Base-by-base conservation (phyloP, 2,888 invertebrate species). In the Amiota mariae region DNA sequence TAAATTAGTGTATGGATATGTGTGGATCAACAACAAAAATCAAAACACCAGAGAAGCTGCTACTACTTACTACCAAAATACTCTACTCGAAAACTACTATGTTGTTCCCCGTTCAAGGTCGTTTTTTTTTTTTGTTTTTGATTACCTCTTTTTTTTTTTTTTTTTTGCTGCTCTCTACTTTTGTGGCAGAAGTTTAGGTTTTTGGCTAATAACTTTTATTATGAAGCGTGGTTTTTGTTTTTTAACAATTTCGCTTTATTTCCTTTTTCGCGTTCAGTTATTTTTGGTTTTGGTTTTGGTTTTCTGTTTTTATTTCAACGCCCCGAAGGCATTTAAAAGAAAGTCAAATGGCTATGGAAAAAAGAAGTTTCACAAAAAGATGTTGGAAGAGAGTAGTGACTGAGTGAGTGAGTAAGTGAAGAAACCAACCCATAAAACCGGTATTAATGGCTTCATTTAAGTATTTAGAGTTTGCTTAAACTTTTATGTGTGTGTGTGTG, bases 181-280 rank as follows among this genome's bases (percentile, higher is more conserved):
- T 66, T 11, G 24, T 59, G 20, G 24, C 13, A 54, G 54, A 54
- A 54, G 54, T 20, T 59, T 59, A n/a, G n/a, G n/a, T n/a, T 20
- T 59, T n/a, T 59, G 15, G 59, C 67, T 68, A 68, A 68, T 68
- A 68, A 68, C 51, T 68, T 68, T 68, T 68, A 6, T 36, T 36
- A 51, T 68, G n/a, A 57, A 67, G 67, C 13, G 24, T 12, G 2
- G 48, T 70, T 68, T 70, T 54, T 61, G 15, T 12, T 54, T 13
- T 36, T 15, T 72, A 82, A 79, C 75, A 80, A 83, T 86, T 85
- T 77, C 68, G 81, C 70, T 83, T 82, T 81, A 74, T 77, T 83
- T 86, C 83, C 83, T 81, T 81, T 81, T 85, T 83, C 85, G 86
- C 47, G 8, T 15, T 24, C 51, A 12, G 63, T 63, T 63, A 36